Percentiles rank a stretch among this genome's conserved stretches.
Conservation (phyloP, 2,797 vertebrate genomes). For the Pteronotus mesoamericanus region DNA sequence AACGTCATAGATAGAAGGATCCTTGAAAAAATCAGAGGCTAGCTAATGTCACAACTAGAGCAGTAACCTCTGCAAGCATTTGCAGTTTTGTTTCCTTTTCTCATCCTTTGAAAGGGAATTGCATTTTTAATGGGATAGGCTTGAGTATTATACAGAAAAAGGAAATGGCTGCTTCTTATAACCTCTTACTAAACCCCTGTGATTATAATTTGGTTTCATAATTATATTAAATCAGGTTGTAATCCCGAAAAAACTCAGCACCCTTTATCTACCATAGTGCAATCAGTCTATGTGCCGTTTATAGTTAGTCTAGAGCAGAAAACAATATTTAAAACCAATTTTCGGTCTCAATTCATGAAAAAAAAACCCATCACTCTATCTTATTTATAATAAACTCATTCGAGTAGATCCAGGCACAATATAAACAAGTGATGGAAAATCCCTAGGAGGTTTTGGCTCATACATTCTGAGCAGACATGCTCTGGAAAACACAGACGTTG, state of each 20-base stretch:
- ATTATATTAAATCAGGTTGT: constrained; percentile 65
- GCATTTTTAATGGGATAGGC: constrained; percentile 18
- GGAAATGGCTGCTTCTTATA: constrained; percentile 40
- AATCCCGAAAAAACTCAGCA: constrained; percentile 63
- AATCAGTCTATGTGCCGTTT: constrained; percentile 65
- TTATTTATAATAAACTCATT: constrained; percentile 72
- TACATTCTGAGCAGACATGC: constrained; percentile 65
- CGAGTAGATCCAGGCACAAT: constrained; percentile 60
- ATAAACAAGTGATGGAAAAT: constrained; percentile 74
- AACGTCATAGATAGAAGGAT: background rate
- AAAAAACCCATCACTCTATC: constrained; percentile 36
- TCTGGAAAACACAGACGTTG: constrained; percentile 65
- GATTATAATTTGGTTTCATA: constrained; percentile 61
- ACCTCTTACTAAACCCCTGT: constrained; percentile 41
- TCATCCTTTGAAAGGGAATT: constrained; percentile 51
- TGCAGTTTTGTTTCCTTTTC: constrained; percentile 34
- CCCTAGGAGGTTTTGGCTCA: constrained; percentile 65
- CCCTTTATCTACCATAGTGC: constrained; percentile 57
- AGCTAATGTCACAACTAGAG: background rate
- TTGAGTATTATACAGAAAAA: constrained; percentile 16
- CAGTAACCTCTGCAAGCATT: background rate
- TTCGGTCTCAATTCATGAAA: constrained; percentile 51
- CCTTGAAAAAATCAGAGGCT: background rate
- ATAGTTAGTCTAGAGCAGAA: constrained; percentile 54
- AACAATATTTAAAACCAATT: constrained; percentile 71